phyloP scores from a whole-genome alignment of 2,113 vertebrate species.

The Chrysemys picta region DNA sequence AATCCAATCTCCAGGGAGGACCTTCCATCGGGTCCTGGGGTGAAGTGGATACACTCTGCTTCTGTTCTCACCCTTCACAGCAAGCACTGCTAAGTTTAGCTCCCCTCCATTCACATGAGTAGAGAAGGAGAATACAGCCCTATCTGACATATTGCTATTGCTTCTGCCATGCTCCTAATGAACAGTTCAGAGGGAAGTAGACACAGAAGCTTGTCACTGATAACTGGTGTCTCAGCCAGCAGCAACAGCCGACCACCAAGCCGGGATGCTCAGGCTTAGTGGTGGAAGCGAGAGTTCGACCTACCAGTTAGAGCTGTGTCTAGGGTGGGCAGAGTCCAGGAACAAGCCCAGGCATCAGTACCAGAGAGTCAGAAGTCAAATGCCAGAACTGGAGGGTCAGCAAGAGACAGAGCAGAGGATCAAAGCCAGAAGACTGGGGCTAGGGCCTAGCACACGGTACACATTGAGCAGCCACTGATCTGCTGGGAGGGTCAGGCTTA shows the following conservation, averaged over 20 bases:
- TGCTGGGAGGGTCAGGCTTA: background rate
- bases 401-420: background rate
- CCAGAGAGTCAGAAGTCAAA: background rate
- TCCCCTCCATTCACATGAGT: rapidly evolving
- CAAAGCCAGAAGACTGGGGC: background rate
- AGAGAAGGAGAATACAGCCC: background rate
- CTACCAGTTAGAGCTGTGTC: background rate
- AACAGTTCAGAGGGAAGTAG: background rate
- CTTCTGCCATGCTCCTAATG: background rate
- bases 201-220: background rate
- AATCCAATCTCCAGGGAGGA: background rate
- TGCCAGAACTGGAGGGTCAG: background rate
- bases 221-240: rapidly evolving
- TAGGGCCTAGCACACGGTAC: background rate
- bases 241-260: background rate
- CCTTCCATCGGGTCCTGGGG: background rate
- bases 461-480: background rate
- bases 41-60: background rate
- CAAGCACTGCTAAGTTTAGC: background rate
- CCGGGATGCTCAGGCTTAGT: background rate
- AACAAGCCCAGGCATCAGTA: background rate
- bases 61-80: background rate
- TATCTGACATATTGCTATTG: background rate
- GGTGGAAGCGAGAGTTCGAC: background rate
- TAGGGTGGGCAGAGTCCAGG: background rate